Conservation (phyloP, 2,797 vertebrate species). For the Prionace glauca region DNA sequence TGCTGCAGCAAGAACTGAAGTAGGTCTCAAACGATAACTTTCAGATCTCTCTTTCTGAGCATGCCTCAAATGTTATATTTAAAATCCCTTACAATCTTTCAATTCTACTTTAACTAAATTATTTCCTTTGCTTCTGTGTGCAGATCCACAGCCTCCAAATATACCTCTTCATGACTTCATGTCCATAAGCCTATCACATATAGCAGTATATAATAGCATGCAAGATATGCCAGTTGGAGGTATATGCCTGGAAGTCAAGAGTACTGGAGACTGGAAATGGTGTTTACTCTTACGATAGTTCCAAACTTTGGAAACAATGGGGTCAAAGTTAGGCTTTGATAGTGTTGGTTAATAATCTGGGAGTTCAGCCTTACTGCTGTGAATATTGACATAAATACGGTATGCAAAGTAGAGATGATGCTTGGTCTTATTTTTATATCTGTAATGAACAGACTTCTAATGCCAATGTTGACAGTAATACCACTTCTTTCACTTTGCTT, state of each 20-base stretch:
- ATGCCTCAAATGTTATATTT: background rate
- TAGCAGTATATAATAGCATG: background rate
- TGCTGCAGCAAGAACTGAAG: no score
- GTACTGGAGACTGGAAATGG: background rate
- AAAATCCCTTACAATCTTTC: background rate
- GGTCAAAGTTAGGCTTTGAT: background rate
- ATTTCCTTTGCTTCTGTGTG: no score
- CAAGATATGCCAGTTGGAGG: background rate
- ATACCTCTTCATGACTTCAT: no score
- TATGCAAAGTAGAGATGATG: background rate
- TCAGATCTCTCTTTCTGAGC: background rate
- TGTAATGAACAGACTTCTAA: background rate
- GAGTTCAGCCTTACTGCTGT: background rate
- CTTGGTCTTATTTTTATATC: background rate
- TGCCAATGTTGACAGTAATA: background rate
- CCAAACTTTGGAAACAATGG: background rate
- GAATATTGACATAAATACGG: background rate
- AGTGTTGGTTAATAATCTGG: background rate
- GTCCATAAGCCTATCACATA: no score
- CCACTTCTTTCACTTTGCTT: background rate
- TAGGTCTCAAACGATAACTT: no score
- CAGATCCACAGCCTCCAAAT: no score
- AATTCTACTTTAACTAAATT: background rate
- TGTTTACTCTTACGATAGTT: background rate
- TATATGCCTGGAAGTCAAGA: background rate